Evolutionary conservation across 2,797 vertebrate species (phyloP).

Genomic region (Lagorchestes hirsutus): DNA sequence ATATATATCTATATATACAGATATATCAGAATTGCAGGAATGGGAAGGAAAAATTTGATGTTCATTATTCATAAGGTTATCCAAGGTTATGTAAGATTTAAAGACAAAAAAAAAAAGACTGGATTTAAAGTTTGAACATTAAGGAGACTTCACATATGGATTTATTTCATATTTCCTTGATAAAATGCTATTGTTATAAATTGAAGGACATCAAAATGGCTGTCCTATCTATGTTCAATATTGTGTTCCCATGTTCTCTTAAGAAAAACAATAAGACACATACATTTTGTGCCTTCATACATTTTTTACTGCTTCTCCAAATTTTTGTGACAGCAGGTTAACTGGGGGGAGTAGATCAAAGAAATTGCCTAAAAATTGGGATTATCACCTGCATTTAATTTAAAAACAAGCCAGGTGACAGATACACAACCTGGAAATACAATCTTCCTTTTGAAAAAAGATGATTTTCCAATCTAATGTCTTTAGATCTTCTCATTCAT

Average conservation of each 20-base stretch:
- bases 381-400: background rate
- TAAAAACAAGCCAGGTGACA: background rate
- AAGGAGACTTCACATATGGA: background rate
- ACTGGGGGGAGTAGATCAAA: background rate
- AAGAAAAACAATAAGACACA: background rate
- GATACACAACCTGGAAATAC: background rate
- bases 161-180: background rate
- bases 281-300: background rate
- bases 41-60: background rate
- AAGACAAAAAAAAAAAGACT: background rate
- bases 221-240: background rate
- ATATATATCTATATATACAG: no score
- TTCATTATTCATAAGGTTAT: background rate
- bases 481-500: background rate
- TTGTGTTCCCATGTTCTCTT: background rate
- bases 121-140: background rate
- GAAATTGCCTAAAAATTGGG: background rate
- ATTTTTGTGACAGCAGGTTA: background rate
- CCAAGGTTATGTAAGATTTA: background rate
- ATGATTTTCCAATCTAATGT: background rate
- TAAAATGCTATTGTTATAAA: background rate
- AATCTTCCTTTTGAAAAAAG: background rate
- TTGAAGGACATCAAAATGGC: background rate
- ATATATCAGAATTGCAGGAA: background rate
- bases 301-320: background rate